Conservation (phyloP, 2,888 invertebrate genomes). For the Zygothrica quintamaculata region DNA sequence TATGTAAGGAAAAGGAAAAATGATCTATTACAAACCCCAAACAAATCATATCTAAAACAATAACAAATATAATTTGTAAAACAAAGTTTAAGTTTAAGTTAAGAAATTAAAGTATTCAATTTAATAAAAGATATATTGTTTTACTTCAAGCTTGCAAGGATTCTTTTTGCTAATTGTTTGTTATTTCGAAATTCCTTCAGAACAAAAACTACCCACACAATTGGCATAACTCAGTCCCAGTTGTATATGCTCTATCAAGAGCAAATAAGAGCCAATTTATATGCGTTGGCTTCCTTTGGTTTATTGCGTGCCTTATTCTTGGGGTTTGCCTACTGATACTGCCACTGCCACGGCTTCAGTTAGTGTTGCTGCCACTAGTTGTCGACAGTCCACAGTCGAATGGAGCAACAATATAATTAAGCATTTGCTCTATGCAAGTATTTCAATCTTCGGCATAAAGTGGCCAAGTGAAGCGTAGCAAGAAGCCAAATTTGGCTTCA, state of each 20-base stretch:
- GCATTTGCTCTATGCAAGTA: constrained; percentile 57
- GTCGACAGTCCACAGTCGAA: constrained; percentile 10
- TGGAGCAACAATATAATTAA: constrained; percentile 66
- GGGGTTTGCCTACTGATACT: not conserved
- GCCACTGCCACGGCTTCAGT: too few relatives aligned
- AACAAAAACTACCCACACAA: not conserved
- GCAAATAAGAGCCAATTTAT: constrained; percentile 27
- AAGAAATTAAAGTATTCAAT: not conserved
- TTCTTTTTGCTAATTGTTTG: too few relatives aligned
- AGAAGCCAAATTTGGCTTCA: not conserved
- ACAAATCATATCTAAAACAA: too few relatives aligned
- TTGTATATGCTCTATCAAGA: not conserved
- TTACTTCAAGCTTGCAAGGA: not conserved
- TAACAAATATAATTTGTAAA: not conserved
- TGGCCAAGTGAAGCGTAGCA: constrained; percentile 29
- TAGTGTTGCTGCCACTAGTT: too few relatives aligned
- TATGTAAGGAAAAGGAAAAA: too few relatives aligned
- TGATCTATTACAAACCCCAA: too few relatives aligned
- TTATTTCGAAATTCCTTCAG: too few relatives aligned
- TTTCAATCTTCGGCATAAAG: constrained; percentile 59
- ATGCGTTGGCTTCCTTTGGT: constrained; percentile 22
- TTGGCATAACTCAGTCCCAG: not conserved
- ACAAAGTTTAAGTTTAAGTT: not conserved
- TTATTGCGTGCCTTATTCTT: constrained; percentile 33
- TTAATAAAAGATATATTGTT: not conserved